Base-by-base conservation (phyloP, 30 jellyfish, hydroid and myxozoan genomes). In the Chrysaora quinquecirrha region DNA sequence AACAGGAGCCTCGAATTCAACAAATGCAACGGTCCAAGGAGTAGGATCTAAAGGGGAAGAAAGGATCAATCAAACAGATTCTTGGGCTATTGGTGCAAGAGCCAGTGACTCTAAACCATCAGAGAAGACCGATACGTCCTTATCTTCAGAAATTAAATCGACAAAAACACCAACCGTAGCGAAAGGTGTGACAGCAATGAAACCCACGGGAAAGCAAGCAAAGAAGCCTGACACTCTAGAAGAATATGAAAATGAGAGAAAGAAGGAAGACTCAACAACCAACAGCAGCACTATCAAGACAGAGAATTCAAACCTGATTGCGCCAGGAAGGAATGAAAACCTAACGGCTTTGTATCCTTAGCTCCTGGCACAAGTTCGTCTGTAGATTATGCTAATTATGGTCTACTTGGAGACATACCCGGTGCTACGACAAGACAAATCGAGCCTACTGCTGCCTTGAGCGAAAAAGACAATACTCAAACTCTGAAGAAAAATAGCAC, bases 221-320 rank as follows among this genome's bases (percentile, higher is more conserved):
- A 66, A 74, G 62, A 49, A 78, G 21, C 97, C 97, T 28, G 93
- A 88, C 21, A 88, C 97, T 25, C 76, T 88, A 21, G 97, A 88
- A 48, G 97, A 88, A 47, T 88, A 69, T 67, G 97, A 88, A 73
- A 61, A 49, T 0, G 87, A 71, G 62, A 71, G 81, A 61, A 50
- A 54, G 29, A 48, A 48, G 32, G 75, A 21, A 21, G 29, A 27
- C 23, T 27, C 30, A 58, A 66, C 62, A 22, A 27, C 52, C 16
- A 11, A 63, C 73, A 21, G 25, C 19, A 19, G 70, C 48, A 34
- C 64, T 52, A 19, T 46, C 3, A 20, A 46, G 46, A 58, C 60
- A 64, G 54, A 38, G 47, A 78, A 24, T 43, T 66, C 21, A n/a
- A n/a, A n/a, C n/a, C n/a, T n/a, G n/a, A n/a, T n/a, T n/a, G n/a